Conservation (phyloP, 37 sponge, comb jelly and placozoan species). For the Cladorhizidae sp. region DNA sequence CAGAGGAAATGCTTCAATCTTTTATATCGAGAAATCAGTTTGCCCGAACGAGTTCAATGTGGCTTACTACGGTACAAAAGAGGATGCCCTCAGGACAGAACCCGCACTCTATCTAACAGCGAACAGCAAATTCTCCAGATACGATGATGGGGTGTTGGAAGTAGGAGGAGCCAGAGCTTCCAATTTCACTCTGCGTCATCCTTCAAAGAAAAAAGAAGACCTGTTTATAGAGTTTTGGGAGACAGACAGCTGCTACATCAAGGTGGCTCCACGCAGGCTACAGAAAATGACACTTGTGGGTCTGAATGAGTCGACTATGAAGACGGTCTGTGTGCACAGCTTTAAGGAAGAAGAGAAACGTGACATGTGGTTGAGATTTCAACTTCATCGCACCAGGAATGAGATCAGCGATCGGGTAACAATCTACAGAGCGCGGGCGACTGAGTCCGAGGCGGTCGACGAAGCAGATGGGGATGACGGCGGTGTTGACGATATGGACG, state of each 20-base stretch:
- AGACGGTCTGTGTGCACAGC: neutral
- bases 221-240: neutral
- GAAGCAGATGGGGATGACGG: neutral
- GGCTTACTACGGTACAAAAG: neutral
- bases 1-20: neutral
- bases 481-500: neutral
- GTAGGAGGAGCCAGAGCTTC: neutral
- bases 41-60: neutral
- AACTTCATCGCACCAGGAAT: neutral
- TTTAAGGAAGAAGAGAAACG: neutral
- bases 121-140: too few species aligned
- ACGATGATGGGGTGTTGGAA: neutral
- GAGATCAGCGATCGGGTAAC: neutral
- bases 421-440: neutral
- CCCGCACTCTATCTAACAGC: neutral
- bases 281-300: neutral
- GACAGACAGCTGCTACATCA: neutral
- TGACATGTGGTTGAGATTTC: neutral
- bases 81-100: neutral
- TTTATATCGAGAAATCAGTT: constrained; percentile 4
- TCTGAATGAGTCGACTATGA: neutral
- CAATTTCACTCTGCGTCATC: constrained; percentile 1
- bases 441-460: neutral
- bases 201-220: constrained; percentile 1
- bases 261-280: neutral